Percentiles rank a stretch among this genome's conserved stretches.
These are phyloP conservation scores for Venusia cambrica DNA, from an alignment of 2,888 invertebrate genomes.

Conservation along the genomic window DNA sequence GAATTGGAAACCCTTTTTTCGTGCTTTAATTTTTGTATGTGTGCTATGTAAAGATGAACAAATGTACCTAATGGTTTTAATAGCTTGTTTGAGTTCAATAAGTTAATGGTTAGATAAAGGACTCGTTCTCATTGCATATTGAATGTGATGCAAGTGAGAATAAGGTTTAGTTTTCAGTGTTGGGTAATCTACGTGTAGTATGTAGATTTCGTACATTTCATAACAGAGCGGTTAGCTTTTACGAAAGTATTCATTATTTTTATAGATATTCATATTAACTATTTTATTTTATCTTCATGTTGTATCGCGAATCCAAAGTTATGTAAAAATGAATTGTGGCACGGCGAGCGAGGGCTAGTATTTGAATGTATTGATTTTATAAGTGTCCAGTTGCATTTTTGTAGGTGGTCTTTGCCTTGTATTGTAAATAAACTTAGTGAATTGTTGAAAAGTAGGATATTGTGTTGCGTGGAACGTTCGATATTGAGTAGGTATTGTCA, in stretches of 20 bases:
- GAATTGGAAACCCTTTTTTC: constrained; percentile 63
- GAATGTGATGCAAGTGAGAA: constrained; percentile 9
- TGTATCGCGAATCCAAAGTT: constrained; percentile 14
- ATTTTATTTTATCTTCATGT: constrained; percentile 21
- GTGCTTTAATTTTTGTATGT: constrained; percentile 73
- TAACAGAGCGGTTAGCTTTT: constrained; percentile 18
- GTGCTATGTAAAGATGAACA: constrained; percentile 34
- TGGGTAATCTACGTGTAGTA: constrained; percentile 13
- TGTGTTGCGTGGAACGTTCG: constrained; percentile 27
- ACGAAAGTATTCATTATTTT: constrained; percentile 26
- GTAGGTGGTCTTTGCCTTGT: constrained; percentile 28
- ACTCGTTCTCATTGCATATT: constrained; percentile 12
- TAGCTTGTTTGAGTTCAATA: constrained; percentile 24
- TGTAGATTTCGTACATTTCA: constrained; percentile 23
- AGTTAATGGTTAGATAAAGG: constrained; percentile 12
- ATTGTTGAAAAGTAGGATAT: constrained; percentile 30
- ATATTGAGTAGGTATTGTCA: constrained; percentile 19
- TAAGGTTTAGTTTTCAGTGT: constrained; percentile 17
- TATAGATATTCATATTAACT: constrained; percentile 24
- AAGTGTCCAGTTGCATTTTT: constrained; percentile 29
- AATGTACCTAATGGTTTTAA: constrained; percentile 24
- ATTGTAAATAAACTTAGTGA: constrained; percentile 30
- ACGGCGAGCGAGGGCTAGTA: constrained; percentile 11
- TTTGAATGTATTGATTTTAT: constrained; percentile 16
- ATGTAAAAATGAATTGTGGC: constrained; percentile 7